These are phyloP conservation scores for Apoderus coryli DNA, from an alignment of 2,888 invertebrate species.

Conservation along the genomic window DNA sequence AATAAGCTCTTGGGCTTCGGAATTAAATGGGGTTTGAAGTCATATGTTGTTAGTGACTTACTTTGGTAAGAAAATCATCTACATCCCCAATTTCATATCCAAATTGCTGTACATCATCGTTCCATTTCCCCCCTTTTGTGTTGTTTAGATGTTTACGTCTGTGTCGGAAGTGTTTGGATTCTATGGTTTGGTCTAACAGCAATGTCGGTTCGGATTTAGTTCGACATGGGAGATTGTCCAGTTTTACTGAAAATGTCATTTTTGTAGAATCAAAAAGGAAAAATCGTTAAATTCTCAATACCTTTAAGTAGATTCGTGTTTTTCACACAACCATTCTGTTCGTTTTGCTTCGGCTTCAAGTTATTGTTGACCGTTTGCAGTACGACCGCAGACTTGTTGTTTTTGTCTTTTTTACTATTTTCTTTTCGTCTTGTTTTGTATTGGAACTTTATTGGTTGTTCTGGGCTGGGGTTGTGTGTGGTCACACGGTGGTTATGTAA, in stretches of 20 bases:
- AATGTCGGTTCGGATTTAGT: conserved; percentile 40
- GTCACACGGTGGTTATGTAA: conserved; percentile 42
- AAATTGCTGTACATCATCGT: conserved; percentile 33
- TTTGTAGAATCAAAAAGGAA: too few species aligned
- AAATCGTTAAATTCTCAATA: too few species aligned
- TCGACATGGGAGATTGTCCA: conserved; percentile 25
- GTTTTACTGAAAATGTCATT: conserved; percentile 14
- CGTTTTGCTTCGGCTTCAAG: conserved; percentile 3
- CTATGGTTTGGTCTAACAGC: conserved; percentile 34
- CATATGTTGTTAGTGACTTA: conserved; percentile 31
- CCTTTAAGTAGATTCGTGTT: conserved; percentile 1
- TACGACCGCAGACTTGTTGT: conserved; percentile 13
- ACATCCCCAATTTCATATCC: conserved; percentile 72
- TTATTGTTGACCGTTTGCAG: conserved; percentile 16
- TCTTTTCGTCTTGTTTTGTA: conserved; percentile 28
- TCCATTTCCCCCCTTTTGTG: conserved; percentile 15
- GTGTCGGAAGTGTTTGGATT: too few species aligned
- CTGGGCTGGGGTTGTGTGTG: conserved; percentile 26
- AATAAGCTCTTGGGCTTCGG: too few species aligned
- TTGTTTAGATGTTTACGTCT: conserved; percentile 32
- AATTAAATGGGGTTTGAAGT: too few species aligned
- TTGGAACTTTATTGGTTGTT: conserved; percentile 33
- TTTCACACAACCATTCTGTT: background rate
- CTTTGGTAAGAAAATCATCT: conserved; percentile 64
- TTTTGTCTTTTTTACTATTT: conserved; percentile 12